A percentile compares a stretch with the other conserved stretches of the same genome.
phyloP scores from a whole-genome alignment of 2,888 invertebrate species.

The Eupeodes luniger region DNA sequence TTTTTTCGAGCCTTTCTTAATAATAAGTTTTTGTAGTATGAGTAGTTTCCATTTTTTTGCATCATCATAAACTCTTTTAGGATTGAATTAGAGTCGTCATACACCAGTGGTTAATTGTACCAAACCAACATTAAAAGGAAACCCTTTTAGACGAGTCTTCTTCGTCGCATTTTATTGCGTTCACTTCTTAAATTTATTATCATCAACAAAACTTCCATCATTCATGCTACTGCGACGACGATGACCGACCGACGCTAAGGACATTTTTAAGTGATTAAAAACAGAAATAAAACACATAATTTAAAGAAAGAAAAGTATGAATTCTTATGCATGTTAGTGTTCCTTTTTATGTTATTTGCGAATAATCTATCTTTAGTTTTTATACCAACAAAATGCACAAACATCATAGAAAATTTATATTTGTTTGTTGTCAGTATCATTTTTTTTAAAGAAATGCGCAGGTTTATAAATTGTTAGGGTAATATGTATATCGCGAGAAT shows the following conservation, averaged over 20 bases:
- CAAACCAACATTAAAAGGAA: background rate
- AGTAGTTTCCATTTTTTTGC: background rate
- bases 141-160: background rate
- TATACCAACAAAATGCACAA: background rate
- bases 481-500: background rate
- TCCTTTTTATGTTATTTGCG: background rate
- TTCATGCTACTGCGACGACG: background rate
- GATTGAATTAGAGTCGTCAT: background rate
- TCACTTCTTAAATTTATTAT: background rate
- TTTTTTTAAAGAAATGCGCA: background rate
- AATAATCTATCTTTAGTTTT: background rate
- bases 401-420: background rate
- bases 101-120: background rate
- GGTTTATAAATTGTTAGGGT: background rate
- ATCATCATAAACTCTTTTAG: background rate
- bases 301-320: background rate
- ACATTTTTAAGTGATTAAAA: conserved; percentile 17
- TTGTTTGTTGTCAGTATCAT: background rate
- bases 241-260: background rate
- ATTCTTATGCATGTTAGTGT: background rate
- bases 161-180: background rate
- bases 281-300: background rate
- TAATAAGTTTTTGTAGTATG: background rate
- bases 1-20: background rate
- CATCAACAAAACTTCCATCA: background rate